These are phyloP conservation scores for Hydrotaea diabolus DNA, from an alignment of 2,888 invertebrate genomes.

Conservation along the genomic window DNA sequence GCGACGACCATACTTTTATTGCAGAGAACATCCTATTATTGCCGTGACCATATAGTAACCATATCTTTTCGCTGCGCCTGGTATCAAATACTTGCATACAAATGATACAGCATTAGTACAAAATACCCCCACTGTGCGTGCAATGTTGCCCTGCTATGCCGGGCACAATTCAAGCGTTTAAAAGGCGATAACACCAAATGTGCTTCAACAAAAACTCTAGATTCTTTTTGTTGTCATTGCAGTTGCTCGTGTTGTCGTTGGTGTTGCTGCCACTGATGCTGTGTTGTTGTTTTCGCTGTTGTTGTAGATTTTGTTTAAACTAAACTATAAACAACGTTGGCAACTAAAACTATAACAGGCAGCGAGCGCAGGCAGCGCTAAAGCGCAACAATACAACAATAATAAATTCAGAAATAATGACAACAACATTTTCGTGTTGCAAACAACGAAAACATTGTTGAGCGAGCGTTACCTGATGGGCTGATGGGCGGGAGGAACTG, in stretches of 20 bases:
- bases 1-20: no score
- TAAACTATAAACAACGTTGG: slow-evolving; percentile 63
- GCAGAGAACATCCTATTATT: no score
- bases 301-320: slow-evolving; percentile 25
- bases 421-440: slow-evolving; percentile 66
- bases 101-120: no score
- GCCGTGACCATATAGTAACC: no score
- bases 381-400: slow-evolving; percentile 61
- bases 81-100: no score
- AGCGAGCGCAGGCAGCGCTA: slow-evolving; percentile 18
- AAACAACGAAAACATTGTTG: slow-evolving; percentile 43
- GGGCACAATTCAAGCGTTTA: slow-evolving; percentile 68
- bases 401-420: slow-evolving; percentile 59
- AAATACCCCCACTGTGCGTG: background rate
- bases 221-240: slow-evolving; percentile 38
- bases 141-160: slow-evolving; percentile 7
- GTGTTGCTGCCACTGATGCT: background rate
- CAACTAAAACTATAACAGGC: slow-evolving; percentile 47
- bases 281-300: slow-evolving; percentile 17
- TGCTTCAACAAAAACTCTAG: slow-evolving; percentile 56
- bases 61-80: no score
- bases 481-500: background rate
- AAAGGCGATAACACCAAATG: slow-evolving; percentile 68
- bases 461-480: background rate
- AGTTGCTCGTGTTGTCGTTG: slow-evolving; percentile 4